Conservation (phyloP, 2,888 invertebrate genomes). For the Gymnocheta viridis region DNA sequence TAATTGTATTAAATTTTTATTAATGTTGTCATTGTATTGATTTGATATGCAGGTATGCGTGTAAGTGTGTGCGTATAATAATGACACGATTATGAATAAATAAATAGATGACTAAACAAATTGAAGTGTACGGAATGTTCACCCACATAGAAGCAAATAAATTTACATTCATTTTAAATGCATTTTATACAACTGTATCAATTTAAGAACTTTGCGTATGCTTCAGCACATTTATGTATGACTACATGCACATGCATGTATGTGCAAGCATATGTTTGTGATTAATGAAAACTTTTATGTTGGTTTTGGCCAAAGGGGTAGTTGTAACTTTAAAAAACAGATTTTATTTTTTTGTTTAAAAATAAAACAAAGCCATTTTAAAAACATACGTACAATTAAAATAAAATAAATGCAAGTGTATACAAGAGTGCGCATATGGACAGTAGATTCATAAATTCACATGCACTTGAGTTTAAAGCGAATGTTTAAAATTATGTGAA, state of each 20-base stretch:
- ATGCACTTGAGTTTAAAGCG: neutral
- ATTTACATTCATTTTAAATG: slow-evolving; percentile 3
- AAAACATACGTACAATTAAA: slow-evolving; percentile 22
- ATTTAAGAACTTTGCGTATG: neutral
- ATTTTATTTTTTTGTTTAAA: neutral
- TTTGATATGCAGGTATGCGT: neutral
- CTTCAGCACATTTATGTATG: neutral
- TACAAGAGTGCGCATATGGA: neutral
- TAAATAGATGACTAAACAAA: slow-evolving; percentile 42
- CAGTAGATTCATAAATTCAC: neutral
- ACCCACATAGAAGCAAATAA: neutral
- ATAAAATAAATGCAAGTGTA: neutral
- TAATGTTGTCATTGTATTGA: slow-evolving; percentile 32
- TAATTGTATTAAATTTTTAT: slow-evolving; percentile 46
- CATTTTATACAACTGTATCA: slow-evolving; percentile 18
- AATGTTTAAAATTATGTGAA: slow-evolving; percentile 10
- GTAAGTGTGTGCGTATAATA: neutral
- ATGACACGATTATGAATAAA: slow-evolving; percentile 31
- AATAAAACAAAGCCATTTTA: slow-evolving; percentile 27
- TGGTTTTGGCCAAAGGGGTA: slow-evolving; percentile 44
- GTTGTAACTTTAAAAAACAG: slow-evolving; percentile 19
- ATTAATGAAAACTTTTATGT: slow-evolving; percentile 42
- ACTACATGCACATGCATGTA: neutral
- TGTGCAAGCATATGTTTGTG: slow-evolving; percentile 9
- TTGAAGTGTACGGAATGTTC: neutral